Percentiles rank a stretch among this genome's conserved stretches.
Conservation (phyloP, 2,888 invertebrate species). For the Dasysyrphus tricinctus region DNA sequence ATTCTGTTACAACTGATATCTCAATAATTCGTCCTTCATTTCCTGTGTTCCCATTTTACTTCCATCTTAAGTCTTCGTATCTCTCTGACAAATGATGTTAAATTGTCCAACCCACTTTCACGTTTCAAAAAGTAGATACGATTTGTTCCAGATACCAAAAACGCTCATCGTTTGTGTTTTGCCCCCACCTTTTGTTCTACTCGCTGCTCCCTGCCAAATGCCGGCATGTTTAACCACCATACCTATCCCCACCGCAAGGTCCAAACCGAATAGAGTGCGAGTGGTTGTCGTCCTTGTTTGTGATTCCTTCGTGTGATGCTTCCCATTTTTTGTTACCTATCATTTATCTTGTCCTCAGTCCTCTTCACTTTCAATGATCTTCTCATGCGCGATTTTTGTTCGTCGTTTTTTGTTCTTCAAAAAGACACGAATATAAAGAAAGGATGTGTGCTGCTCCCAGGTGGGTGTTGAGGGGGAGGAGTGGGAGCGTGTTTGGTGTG, state of each 20-base stretch:
- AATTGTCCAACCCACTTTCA: slow-evolving; percentile 73
- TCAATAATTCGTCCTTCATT: slow-evolving; percentile 68
- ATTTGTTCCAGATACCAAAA: slow-evolving; percentile 70
- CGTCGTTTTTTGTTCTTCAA: slow-evolving; percentile 24
- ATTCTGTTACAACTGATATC: slow-evolving; percentile 71
- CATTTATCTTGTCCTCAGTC: slow-evolving; percentile 73
- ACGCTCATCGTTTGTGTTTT: slow-evolving; percentile 71
- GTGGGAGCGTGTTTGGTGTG: slow-evolving; percentile 30
- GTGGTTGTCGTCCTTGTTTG: slow-evolving; percentile 56
- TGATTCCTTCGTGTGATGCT: slow-evolving; percentile 68
- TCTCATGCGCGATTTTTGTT: slow-evolving; percentile 63
- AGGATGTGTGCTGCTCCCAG: slow-evolving; percentile 31
- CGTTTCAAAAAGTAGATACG: slow-evolving; percentile 69
- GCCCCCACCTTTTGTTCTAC: slow-evolving; percentile 51
- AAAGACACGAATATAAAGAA: slow-evolving; percentile 61
- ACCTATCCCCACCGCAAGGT: background rate
- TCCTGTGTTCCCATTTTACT: slow-evolving; percentile 33
- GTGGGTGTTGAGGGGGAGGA: background rate
- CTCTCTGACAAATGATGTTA: slow-evolving; percentile 72
- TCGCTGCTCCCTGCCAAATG: slow-evolving; percentile 28
- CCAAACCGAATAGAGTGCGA: slow-evolving; percentile 2
- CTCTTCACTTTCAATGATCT: slow-evolving; percentile 72
- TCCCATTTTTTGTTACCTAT: slow-evolving; percentile 63
- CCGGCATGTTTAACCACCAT: background rate
- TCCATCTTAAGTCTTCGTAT: slow-evolving; percentile 35